Conservation (phyloP, 2,888 invertebrate species). For the Pandemis cinnamomeana region DNA sequence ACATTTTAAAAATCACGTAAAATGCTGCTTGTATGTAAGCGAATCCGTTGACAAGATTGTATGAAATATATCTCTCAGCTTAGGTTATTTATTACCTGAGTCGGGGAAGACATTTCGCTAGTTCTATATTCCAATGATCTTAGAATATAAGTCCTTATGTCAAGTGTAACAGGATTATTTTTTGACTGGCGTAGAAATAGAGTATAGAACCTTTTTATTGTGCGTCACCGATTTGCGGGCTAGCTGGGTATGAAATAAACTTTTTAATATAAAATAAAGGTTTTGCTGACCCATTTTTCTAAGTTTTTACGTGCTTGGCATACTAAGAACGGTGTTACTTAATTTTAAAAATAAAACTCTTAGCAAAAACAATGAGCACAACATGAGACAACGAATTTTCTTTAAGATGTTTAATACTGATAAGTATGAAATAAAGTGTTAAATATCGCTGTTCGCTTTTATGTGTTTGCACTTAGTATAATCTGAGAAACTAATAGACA, state of each 20-base stretch:
- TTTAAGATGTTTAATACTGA: too few relatives aligned
- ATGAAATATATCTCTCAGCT: slow-evolving; percentile 17
- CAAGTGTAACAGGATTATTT: not conserved
- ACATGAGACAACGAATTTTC: too few relatives aligned
- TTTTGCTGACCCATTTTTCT: slow-evolving; percentile 25
- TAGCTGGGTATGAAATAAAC: slow-evolving; percentile 32
- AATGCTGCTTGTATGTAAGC: not conserved
- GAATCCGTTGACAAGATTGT: slow-evolving; percentile 26
- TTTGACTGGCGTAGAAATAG: not conserved
- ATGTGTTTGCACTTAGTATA: too few relatives aligned
- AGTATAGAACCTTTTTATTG: not conserved
- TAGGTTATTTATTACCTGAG: slow-evolving; percentile 33
- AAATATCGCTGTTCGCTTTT: too few relatives aligned
- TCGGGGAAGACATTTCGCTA: slow-evolving; percentile 13
- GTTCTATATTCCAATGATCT: not conserved
- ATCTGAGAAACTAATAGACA: too few relatives aligned
- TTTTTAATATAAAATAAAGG: slow-evolving; percentile 29
- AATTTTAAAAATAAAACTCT: not conserved
- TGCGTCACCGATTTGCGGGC: slow-evolving; percentile 4
- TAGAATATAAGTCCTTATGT: not conserved
- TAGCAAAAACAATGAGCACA: not conserved
- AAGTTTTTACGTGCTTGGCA: slow-evolving; percentile 29
- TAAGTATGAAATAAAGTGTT: too few relatives aligned
- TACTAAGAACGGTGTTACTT: slow-evolving; percentile 6
- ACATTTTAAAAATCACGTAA: slow-evolving; percentile 1